phyloP scores from a whole-genome alignment of 2,888 invertebrate genomes.

The Epirrhoe alternata region DNA sequence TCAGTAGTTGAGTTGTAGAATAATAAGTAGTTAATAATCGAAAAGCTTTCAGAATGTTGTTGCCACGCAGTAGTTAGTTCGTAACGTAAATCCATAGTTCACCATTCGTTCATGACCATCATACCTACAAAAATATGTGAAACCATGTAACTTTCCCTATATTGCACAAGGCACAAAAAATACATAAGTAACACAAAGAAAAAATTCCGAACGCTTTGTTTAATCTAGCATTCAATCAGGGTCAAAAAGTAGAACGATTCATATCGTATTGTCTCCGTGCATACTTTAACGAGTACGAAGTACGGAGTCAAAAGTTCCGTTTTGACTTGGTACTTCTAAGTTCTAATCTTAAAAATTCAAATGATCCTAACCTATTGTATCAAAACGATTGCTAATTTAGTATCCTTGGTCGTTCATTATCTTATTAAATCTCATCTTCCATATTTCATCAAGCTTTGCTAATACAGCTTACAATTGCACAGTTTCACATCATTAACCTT shows the following conservation, averaged over 20 bases:
- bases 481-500: background rate
- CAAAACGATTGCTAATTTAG: too few species aligned
- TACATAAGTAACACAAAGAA: too few species aligned
- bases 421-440: background rate
- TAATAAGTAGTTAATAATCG: constrained; percentile 1
- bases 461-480: background rate
- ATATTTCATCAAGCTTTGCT: background rate
- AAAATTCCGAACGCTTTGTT: too few species aligned
- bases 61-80: background rate
- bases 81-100: background rate
- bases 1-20: constrained; percentile 3
- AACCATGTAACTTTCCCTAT: too few species aligned
- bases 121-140: too few species aligned
- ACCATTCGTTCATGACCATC: background rate
- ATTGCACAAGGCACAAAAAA: too few species aligned
- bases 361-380: too few species aligned
- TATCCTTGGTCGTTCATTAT: too few species aligned
- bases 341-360: too few species aligned
- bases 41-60: constrained; percentile 9
- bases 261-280: background rate
- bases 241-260: background rate
- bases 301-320: too few species aligned
- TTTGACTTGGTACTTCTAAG: too few species aligned
- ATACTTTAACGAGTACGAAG: too few species aligned
- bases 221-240: background rate